Evolutionary conservation across 2,113 vertebrate species (phyloP), one percentile per base, ranked within the genome.

Genomic region (Pseudolaguvia tuberculata): DNA sequence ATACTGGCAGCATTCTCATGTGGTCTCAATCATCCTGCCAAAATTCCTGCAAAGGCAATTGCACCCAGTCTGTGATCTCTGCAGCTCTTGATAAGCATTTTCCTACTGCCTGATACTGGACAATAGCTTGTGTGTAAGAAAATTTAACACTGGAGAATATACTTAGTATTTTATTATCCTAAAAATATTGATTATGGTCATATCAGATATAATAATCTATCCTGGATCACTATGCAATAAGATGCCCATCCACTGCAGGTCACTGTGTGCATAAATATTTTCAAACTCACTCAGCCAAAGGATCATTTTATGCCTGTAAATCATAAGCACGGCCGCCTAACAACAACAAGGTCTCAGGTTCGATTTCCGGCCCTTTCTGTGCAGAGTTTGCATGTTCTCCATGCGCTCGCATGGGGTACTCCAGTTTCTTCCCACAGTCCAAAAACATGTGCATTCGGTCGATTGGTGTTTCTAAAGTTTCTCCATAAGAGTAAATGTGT

Each of bases 21-120:
- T 76, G 70, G 78, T 77, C 27, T 66, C 57, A 62, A 63, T 73
- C 78, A 77, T 73, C 70, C 45, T 68, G n/a, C 31, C 59, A 52
- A 62, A 76, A 61, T 1, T 15, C 35, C 53, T 29, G 23, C 21
- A 47, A 55, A 73, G 74, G 62, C 73, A 69, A 15, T 48, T 27
- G 47, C 62, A 25, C 18, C 57, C 70, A 50, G 27, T 76, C 73
- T 80, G 62, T 9, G 4, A 62, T 35, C 69, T 48, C 45, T 20
- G 29, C 58, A 42, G 52, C 45, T 76, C 35, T 76, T 47, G 25
- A 23, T 61, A 13, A 14, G 15, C 3, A 31, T 72, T 61, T 61
- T n/a, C 42, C 48, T 65, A 53, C 51, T 20, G 17, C 21, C 55
- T 45, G 39, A 67, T 45, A 67, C 17, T 27, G 53, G 31, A 20